phyloP scores from a whole-genome alignment of 2,888 invertebrate species.

The Torymus tubicola region DNA sequence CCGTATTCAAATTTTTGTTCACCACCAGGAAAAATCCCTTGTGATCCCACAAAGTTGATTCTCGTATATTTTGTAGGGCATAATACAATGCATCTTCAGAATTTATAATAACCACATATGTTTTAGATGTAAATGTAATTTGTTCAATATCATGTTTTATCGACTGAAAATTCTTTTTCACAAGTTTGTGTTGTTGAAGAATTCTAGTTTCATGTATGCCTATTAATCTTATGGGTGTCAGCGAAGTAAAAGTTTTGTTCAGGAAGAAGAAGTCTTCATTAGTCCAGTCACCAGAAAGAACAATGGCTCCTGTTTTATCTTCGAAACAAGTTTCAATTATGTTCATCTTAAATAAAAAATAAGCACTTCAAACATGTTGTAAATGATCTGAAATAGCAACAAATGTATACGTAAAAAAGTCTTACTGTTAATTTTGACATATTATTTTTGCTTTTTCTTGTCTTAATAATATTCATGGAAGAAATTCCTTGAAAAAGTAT shows the following conservation, averaged over 20 bases:
- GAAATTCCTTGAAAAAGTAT: too few species aligned
- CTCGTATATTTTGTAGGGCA: not conserved
- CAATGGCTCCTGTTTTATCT: not conserved
- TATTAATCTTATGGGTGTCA: slow-evolving; percentile 2
- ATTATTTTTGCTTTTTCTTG: too few species aligned
- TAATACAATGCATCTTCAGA: not conserved
- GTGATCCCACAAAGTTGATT: slow-evolving; percentile 13
- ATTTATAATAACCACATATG: not conserved
- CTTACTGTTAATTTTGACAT: too few species aligned
- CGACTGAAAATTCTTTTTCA: not conserved
- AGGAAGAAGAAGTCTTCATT: not conserved
- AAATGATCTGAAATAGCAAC: too few species aligned
- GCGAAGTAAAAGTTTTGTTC: not conserved
- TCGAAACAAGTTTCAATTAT: not conserved
- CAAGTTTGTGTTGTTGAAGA: not conserved
- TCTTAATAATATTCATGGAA: too few species aligned
- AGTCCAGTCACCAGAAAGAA: not conserved
- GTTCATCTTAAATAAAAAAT: slow-evolving; percentile 24
- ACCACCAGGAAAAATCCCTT: not conserved
- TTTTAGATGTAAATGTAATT: not conserved
- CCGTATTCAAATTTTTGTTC: not conserved
- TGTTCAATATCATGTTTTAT: not conserved
- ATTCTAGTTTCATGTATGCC: not conserved
- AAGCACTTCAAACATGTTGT: too few species aligned
- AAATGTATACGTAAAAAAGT: too few species aligned